Conservation (phyloP, 2,888 invertebrate species). For the Brassicogethes aeneus region DNA sequence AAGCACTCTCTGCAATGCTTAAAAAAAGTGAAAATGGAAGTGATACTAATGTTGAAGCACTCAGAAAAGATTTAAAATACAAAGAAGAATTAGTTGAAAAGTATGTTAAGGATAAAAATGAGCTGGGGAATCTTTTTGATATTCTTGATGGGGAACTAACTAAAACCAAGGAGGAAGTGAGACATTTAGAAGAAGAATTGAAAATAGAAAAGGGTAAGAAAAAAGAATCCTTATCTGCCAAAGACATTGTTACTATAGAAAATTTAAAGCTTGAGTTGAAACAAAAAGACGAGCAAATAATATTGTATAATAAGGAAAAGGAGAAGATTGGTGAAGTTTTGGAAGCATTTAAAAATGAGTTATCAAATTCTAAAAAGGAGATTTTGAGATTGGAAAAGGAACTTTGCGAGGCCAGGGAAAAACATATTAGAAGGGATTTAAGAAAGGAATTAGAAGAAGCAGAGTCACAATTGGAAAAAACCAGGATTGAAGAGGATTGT, state of each 20-base stretch:
- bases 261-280: conserved; percentile 16
- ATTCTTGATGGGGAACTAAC: neutral
- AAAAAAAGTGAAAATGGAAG: conserved; percentile 4
- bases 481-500: too few species aligned
- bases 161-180: neutral
- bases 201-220: neutral
- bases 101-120: too few species aligned
- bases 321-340: neutral
- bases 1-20: too few species aligned
- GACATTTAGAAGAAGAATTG: neutral
- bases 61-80: neutral
- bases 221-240: conserved; percentile 9
- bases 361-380: neutral
- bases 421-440: too few species aligned
- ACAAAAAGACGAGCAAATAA: conserved; percentile 10
- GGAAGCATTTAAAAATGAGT: neutral
- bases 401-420: conserved; percentile 12
- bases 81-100: neutral
- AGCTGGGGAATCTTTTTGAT: neutral
- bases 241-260: conserved; percentile 12
- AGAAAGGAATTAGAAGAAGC: too few species aligned
- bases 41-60: neutral
- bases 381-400: conserved; percentile 13
- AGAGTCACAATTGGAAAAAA: too few species aligned
- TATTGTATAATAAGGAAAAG: neutral